A percentile compares a stretch with the other conserved stretches of the same genome.
phyloP scores from a whole-genome alignment of 2,797 vertebrate genomes.

The Acanthiza pusilla region DNA sequence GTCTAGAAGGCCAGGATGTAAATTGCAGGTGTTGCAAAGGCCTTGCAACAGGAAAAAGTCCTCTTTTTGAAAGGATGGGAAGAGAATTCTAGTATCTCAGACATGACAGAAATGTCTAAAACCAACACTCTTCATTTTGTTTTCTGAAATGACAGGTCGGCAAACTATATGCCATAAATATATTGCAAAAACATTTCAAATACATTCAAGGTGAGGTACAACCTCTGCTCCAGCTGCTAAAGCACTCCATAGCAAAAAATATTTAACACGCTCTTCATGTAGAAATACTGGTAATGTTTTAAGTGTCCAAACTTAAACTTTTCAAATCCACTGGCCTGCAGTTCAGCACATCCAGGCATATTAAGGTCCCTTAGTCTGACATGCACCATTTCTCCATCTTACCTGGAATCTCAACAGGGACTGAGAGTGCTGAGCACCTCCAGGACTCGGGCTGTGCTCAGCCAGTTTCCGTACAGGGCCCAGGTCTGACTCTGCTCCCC shows the following conservation, averaged over 20 bases:
- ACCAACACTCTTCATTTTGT: neutral
- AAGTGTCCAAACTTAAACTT: neutral
- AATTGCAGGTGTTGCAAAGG: neutral
- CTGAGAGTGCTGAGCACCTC: neutral
- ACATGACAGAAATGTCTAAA: neutral
- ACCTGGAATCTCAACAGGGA: neutral
- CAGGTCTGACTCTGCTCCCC: neutral
- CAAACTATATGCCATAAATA: neutral
- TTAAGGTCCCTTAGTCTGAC: neutral
- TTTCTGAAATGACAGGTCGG: neutral
- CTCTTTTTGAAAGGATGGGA: neutral
- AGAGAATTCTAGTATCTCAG: neutral
- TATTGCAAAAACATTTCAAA: neutral
- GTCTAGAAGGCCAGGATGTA: neutral
- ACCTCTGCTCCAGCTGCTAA: neutral
- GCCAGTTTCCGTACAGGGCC: neutral
- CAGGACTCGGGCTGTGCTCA: neutral
- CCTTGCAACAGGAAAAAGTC: neutral
- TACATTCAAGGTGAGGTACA: neutral
- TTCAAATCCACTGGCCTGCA: neutral
- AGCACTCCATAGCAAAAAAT: neutral
- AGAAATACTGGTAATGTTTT: neutral
- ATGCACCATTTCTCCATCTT: neutral
- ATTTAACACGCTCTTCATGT: neutral
- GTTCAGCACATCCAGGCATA: neutral